Evolutionary conservation across 2,797 vertebrate species (phyloP), one percentile per base, ranked within the genome.

Genomic region (Argyrosomus regius): DNA sequence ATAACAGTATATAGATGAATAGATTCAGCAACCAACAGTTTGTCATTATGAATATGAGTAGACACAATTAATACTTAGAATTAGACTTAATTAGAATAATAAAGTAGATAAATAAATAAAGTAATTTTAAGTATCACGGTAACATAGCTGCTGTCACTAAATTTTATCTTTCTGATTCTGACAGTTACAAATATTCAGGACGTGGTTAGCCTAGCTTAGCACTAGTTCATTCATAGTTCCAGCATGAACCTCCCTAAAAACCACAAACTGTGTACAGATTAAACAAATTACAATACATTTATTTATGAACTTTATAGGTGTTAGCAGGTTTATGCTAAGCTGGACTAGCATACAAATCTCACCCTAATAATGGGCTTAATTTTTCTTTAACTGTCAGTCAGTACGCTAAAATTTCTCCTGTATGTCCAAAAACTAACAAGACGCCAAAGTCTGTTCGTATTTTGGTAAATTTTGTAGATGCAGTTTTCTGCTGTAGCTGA

Each of bases 11-110:
- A 22, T 2, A 24, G 6, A 61, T 6, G 16, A 48, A 62, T 17
- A 45, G 43, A 12, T 46, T 62, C 11, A 59, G 31, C 31, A 14
- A 70, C 46, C 35, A 61, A 57, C 70, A 61, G 57, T 50, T 60
- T 35, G 41, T 45, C 39, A 26, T 26, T 41, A 56, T 26, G 6
- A 54, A 6, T 16, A 54, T 0, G 16, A 57, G 41, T 16, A 57
- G 17, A 43, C 52, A 5, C 35, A 35, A 35, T 8, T 8, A 35
- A 35, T 35, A 35, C 35, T 35, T 7, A 35, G 31, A 31, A 5
- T 5, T 31, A 5, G 4, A 35, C 31, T 35, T 12, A 8, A 35
- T 35, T 35, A 35, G 35, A 35, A 35, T 35, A 35, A 8, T 35
- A 35, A 1, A 35, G 7, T 35, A 35, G 35, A 35, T 35, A 31